phyloP scores from a whole-genome alignment of 2,113 vertebrate genomes.

The Crotophaga sulcirostris region DNA sequence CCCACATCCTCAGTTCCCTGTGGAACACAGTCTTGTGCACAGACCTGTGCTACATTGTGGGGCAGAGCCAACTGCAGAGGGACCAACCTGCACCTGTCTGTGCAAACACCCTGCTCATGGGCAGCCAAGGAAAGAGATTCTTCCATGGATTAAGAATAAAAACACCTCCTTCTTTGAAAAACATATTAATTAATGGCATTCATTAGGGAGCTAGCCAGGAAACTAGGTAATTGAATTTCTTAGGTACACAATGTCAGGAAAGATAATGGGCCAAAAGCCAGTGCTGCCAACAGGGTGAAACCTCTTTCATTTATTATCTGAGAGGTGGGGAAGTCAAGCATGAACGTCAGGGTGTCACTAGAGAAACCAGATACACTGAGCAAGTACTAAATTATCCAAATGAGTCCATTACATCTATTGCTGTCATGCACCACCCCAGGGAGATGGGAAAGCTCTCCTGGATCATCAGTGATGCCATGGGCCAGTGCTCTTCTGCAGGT shows the following conservation, averaged over 20 bases:
- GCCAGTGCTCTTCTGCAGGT: neutral
- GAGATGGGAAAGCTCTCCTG: neutral
- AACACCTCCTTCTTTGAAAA: constrained; percentile 26
- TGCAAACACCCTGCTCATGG: neutral
- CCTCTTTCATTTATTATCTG: constrained; percentile 53
- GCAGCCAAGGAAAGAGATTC: neutral
- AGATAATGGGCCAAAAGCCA: neutral
- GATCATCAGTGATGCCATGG: neutral
- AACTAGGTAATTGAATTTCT: constrained; percentile 55
- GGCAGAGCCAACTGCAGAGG: neutral
- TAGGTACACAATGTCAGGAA: neutral
- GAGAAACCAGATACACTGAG: constrained; percentile 48
- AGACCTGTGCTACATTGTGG: fast-evolving
- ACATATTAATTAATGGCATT: constrained; percentile 48
- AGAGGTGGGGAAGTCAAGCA: constrained; percentile 54
- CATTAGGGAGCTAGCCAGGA: constrained; percentile 37
- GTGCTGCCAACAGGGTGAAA: constrained; percentile 19
- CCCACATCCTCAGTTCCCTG: neutral
- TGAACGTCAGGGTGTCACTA: constrained; percentile 31
- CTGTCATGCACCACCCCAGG: neutral
- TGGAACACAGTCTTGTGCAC: neutral
- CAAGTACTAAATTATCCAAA: constrained; percentile 56
- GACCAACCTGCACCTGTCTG: fast-evolving
- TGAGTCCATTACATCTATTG: constrained; percentile 76
- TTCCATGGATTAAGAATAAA: neutral